These are phyloP conservation scores for Sebastes ruberrimus DNA, from an alignment of 2,797 vertebrate species.

Conservation along the genomic window DNA sequence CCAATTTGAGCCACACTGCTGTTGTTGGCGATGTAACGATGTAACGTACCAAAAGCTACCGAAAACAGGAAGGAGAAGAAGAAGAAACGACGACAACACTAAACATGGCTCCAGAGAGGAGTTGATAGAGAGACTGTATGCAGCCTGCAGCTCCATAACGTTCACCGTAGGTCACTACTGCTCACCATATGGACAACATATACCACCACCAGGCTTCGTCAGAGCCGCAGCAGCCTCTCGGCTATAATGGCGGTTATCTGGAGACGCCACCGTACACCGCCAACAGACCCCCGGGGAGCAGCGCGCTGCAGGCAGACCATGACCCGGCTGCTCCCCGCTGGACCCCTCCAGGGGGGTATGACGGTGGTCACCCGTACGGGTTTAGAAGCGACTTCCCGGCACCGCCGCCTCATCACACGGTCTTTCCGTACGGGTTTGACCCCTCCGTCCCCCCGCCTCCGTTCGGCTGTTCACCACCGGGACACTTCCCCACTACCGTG, in stretches of 20 bases:
- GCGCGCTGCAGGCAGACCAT: neutral
- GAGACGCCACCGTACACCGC: neutral
- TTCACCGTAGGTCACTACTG: no score
- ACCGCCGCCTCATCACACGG: neutral
- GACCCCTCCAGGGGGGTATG: conserved; percentile 12
- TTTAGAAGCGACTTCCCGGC: conserved; percentile 5
- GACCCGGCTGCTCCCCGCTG: neutral
- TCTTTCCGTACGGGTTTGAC: conserved; percentile 60
- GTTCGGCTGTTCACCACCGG: conserved; percentile 31
- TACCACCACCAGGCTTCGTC: neutral
- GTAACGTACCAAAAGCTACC: neutral
- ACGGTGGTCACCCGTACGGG: neutral
- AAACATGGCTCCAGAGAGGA: neutral
- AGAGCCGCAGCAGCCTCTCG: neutral
- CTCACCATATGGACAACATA: conserved; percentile 10
- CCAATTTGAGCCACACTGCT: neutral
- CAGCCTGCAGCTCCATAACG: no score
- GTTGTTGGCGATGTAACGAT: neutral
- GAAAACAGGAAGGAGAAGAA: neutral
- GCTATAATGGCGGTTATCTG: neutral
- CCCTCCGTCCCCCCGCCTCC: conserved; percentile 71
- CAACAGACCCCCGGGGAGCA: neutral
- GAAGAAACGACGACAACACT: neutral
- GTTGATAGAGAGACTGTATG: neutral
- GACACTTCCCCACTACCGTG: neutral